Base-by-base conservation (phyloP, 2,888 invertebrate species). In the Chalcis sispes region DNA sequence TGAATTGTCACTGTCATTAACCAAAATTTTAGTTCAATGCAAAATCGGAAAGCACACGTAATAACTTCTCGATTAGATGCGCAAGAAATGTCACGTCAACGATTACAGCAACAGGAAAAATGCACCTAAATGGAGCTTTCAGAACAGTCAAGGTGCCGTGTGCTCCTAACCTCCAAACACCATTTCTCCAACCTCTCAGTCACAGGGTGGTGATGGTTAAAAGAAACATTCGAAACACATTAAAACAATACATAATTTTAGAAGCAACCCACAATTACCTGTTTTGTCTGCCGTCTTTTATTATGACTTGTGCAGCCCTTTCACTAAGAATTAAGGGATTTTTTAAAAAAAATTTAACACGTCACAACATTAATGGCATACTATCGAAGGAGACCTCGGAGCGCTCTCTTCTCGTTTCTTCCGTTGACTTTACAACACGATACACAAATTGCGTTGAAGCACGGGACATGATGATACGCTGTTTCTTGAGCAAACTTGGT, bases 351-450 rank as follows among this genome's bases (percentile, higher is more conserved):
- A 83, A 83, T 84, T 84, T 83, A 83, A 86, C 86, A 87, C 87
- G 86, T 87, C 86, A 86, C 85, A 86, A 86, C 84, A 85, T 84
- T 80, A 83, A 86, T 83, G 82, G 83, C 80, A 72, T 72, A 62
- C 66, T 67, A 75, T 59, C 27, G 25, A 29, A 48, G 29, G 62
- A 58, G 52, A 59, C 66, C 59, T 61, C 46, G 50, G 25, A 10
- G 18, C 48, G 27, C 27, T 25, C 23, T 18, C 3, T 23, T 40
- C 59, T 2, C 10, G 40, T 20, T 29, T n/a, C 40, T 61, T 42
- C 61, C 54, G 25, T n/a, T 56, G n/a, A n/a, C n/a, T n/a, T n/a
- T n/a, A n/a, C n/a, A n/a, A n/a, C n/a, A n/a, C n/a, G n/a, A n/a
- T n/a, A n/a, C n/a, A n/a, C n/a, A n/a, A n/a, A n/a, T n/a, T n/a